Conservation (phyloP, 2,113 vertebrate genomes). For the Scatophagus argus region DNA sequence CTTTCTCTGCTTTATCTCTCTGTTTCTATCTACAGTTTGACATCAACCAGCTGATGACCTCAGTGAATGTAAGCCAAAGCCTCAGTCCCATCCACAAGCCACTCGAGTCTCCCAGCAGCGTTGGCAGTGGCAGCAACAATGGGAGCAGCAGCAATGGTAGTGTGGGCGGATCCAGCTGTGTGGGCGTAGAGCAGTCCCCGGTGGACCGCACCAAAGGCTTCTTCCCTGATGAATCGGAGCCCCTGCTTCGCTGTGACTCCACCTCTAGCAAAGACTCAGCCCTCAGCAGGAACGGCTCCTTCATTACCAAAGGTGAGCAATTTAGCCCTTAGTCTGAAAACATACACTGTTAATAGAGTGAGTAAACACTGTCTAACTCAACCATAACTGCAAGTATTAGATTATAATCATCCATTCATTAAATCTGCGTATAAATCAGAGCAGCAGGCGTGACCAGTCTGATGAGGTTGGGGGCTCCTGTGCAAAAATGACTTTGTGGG, state of each 20-base stretch:
- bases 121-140: constrained; percentile 3
- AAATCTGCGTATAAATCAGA: too few species aligned
- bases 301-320: constrained; percentile 97
- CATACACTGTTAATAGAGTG: too few species aligned
- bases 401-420: too few species aligned
- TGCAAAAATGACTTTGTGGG: too few species aligned
- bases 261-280: constrained; percentile 97
- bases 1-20: background rate
- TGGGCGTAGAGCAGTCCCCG: constrained; percentile 89
- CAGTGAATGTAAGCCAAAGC: constrained; percentile 85
- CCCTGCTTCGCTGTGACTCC: constrained; percentile 96
- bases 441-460: too few species aligned
- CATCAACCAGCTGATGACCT: constrained; percentile 89
- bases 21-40: constrained; percentile 86
- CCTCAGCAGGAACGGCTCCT: constrained; percentile 95
- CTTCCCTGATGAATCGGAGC: constrained; percentile 95
- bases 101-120: constrained; percentile 77
- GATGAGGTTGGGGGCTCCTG: too few species aligned
- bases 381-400: too few species aligned
- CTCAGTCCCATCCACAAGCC: constrained; percentile 86
- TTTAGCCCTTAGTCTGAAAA: too few species aligned
- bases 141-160: background rate
- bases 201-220: constrained; percentile 92
- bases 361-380: too few species aligned
- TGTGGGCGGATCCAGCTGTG: constrained; percentile 44